phyloP scores from a whole-genome alignment of 1,140 invertebrate species.

The Mesaphorura yosii region DNA sequence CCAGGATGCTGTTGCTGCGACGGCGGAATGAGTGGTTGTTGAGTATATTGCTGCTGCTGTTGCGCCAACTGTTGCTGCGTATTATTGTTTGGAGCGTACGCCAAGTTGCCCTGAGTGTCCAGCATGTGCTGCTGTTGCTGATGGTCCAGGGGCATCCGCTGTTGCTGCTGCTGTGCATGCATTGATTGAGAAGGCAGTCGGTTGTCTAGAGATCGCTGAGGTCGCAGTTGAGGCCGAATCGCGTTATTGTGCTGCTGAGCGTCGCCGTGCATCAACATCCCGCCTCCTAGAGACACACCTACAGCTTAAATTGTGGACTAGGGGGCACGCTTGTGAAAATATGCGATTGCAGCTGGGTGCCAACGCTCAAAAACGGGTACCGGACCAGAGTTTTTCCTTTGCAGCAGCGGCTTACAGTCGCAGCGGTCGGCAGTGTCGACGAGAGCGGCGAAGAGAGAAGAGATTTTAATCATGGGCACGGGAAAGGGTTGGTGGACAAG shows the following conservation, averaged over 20 bases:
- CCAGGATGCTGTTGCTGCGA: slow-evolving; percentile 4
- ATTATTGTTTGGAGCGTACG: not conserved
- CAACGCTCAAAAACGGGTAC: no score
- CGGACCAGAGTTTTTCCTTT: no score
- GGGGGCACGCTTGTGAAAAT: no score
- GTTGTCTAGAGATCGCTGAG: slow-evolving; percentile 31
- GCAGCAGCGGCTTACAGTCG: no score
- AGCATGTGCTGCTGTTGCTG: slow-evolving; percentile 25
- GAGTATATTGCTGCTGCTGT: slow-evolving; percentile 8
- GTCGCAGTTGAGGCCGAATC: slow-evolving; percentile 23
- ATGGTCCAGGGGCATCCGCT: not conserved
- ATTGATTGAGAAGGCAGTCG: slow-evolving; percentile 18
- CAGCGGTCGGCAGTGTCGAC: no score
- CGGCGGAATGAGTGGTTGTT: not conserved
- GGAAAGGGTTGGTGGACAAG: no score
- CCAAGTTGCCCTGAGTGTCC: not conserved
- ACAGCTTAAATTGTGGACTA: no score
- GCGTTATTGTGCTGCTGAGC: no score
- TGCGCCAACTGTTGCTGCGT: slow-evolving; percentile 11
- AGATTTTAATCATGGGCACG: no score
- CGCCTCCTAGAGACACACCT: no score
- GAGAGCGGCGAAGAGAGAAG: no score
- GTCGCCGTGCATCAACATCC: no score
- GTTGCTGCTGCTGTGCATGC: slow-evolving; percentile 24
- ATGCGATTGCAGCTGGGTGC: not conserved